Evolutionary conservation across 2,797 vertebrate genomes (phyloP).

Genomic region (Brachyalestes nurse): DNA sequence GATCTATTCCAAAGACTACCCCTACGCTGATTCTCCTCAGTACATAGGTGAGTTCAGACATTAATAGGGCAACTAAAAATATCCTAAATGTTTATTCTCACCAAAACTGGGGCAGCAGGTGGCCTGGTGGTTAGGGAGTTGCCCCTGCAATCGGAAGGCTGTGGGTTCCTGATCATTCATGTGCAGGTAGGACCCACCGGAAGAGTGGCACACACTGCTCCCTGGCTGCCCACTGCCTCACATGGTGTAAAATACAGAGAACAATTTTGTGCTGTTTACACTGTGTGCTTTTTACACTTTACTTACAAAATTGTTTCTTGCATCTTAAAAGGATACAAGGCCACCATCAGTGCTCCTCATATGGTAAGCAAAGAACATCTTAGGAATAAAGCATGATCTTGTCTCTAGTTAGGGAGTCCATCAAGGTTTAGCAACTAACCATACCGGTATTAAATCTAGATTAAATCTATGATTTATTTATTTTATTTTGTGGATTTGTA

Average conservation of each 20-base stretch:
- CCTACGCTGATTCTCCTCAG: slow-evolving; percentile 90
- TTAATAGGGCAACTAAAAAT: neutral
- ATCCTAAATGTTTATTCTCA: neutral
- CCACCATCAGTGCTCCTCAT: slow-evolving; percentile 94
- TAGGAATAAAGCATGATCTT: neutral
- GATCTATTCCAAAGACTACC: slow-evolving; percentile 83
- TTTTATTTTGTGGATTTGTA: neutral
- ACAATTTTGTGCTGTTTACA: no score
- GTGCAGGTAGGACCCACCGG: no score
- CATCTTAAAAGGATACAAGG: slow-evolving; percentile 83
- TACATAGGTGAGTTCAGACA: slow-evolving; percentile 81
- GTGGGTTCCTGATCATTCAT: no score
- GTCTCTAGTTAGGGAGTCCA: neutral
- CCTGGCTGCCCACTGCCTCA: no score
- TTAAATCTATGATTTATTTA: no score
- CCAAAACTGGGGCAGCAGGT: neutral
- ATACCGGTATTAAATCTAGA: neutral
- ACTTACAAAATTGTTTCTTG: slow-evolving; percentile 16
- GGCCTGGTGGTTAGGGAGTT: no score
- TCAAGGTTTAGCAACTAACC: neutral
- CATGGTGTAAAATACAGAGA: no score
- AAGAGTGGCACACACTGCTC: no score
- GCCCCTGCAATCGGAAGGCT: no score
- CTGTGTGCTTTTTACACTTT: no score
- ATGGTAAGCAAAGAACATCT: slow-evolving; percentile 81